Evolutionary conservation across 1,140 invertebrate genomes (phyloP).

Genomic region (Heliconius nattereri): DNA sequence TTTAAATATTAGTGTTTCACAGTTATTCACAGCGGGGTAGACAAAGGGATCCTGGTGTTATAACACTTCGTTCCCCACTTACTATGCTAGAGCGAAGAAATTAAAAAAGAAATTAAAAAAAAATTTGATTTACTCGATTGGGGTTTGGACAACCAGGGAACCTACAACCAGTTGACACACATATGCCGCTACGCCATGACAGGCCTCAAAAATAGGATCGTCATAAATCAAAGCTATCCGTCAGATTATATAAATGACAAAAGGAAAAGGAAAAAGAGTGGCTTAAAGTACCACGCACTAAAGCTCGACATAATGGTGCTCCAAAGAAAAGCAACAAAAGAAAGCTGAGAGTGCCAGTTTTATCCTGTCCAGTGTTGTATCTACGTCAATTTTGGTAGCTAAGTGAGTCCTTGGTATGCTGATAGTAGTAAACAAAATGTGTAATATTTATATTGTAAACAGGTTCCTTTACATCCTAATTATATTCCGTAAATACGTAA

Average conservation of each 20-base stretch:
- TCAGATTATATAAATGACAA: slow-evolving; percentile 15
- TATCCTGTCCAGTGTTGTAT: slow-evolving; percentile 34
- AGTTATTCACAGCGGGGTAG: too few species aligned
- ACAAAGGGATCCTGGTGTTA: too few species aligned
- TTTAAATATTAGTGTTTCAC: background rate
- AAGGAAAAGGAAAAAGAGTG: slow-evolving; percentile 22
- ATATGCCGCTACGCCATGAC: too few species aligned
- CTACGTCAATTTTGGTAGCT: slow-evolving; percentile 26
- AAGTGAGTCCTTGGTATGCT: background rate
- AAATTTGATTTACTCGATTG: too few species aligned
- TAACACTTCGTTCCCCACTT: too few species aligned
- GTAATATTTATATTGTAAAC: background rate
- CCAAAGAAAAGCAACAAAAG: slow-evolving; percentile 34
- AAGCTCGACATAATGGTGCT: slow-evolving; percentile 30
- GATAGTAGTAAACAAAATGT: background rate
- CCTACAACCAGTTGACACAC: too few species aligned
- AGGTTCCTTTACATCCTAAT: background rate
- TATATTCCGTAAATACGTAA: background rate
- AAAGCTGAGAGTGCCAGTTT: slow-evolving; percentile 24
- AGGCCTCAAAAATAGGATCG: background rate
- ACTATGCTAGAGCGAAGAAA: too few species aligned
- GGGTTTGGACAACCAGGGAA: too few species aligned
- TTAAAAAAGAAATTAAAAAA: too few species aligned
- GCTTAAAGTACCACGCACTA: slow-evolving; percentile 32
- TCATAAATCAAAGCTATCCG: background rate